Base-by-base conservation (phyloP, 2,797 vertebrate genomes). In the Xenopus petersii region DNA sequence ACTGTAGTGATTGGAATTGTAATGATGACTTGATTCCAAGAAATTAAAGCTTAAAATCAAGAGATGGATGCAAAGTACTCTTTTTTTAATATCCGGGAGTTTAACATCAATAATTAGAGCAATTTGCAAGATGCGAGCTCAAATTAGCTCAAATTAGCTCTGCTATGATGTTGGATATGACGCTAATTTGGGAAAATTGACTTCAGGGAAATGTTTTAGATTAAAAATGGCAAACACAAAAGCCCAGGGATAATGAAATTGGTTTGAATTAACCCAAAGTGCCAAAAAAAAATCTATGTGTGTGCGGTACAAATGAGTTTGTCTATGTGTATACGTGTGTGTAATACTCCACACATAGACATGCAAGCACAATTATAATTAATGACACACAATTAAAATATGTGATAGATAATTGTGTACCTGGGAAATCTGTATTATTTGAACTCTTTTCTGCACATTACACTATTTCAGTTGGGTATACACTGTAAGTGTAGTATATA, bases 81-180 rank as follows among this genome's bases (percentile, higher is more conserved):
- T 93, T 96, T 56, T 56, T 95, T 93, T 94, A 91, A 94, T 94
- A 94, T 92, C 90, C 87, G 93, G 62, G 93, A 95, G 94, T 98
- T 96, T 93, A 96, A 95, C 95, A 93, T 93, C 93, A 90, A 94
- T 96, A 97, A 98, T 98, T 98, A 97, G 93, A 92, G 92, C 92
- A 95, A 95, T 95, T 96, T 88, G 90, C 48, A 89, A 87, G 84
- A 90, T 93, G 94, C 85, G 88, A 92, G 85, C 83, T 79, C 87
- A 89, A 93, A 92, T 89, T 90, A 92, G 89, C 88, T 88, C 88
- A 73, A 93, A 92, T 89, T 90, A 92, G 89, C 88, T 88, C 88
- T 73, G 89, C 87, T 88, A 78, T 87, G 87, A 85, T 90, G 86
- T 86, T 81, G 83, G 79, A 46, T 87, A 92, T 91, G 89, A 90